Conservation (phyloP, 1,140 invertebrate genomes). For the Caligus rogercresseyi region DNA sequence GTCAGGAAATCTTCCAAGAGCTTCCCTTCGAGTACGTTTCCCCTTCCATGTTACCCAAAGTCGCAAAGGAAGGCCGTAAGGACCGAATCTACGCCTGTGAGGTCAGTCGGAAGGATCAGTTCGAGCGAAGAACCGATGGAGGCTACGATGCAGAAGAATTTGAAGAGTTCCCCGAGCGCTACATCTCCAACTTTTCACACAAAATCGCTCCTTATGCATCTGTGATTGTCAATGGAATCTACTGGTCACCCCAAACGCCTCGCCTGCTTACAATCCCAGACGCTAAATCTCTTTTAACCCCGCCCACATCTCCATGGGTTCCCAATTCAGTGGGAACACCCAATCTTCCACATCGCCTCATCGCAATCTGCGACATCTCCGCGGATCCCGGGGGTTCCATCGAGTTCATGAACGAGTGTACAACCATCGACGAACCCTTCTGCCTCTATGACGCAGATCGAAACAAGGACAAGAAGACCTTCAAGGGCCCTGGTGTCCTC, state of each 20-base stretch:
- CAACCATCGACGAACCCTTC: conserved; percentile 62
- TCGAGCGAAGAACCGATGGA: conserved; percentile 74
- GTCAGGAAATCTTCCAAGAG: conserved; percentile 37
- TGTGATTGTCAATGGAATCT: conserved; percentile 93
- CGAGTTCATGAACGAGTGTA: conserved; percentile 99
- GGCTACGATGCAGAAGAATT: conserved; percentile 81
- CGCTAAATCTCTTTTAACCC: conserved; percentile 76
- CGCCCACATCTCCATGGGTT: conserved; percentile 76
- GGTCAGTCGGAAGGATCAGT: conserved; percentile 74
- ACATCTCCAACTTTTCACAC: conserved; percentile 88
- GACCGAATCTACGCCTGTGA: conserved; percentile 23
- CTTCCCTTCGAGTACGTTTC: conserved; percentile 93
- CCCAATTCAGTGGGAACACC: conserved; percentile 52
- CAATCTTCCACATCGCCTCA: conserved; percentile 58
- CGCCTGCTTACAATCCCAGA: conserved; percentile 92
- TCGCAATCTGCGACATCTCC: conserved; percentile 87
- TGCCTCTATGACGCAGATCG: conserved; percentile 69
- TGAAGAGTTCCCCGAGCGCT: conserved; percentile 73
- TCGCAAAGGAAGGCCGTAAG: conserved; percentile 84
- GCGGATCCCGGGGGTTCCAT: conserved; percentile 97
- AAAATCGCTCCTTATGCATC: conserved; percentile 93
- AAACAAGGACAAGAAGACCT: conserved; percentile 88
- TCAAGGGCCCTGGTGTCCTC: conserved; percentile 68
- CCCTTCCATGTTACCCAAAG: conserved; percentile 79
- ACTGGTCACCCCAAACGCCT: conserved; percentile 79